phyloP scores from a whole-genome alignment of 1,140 invertebrate genomes.

The Macrobrachium rosenbergii region DNA sequence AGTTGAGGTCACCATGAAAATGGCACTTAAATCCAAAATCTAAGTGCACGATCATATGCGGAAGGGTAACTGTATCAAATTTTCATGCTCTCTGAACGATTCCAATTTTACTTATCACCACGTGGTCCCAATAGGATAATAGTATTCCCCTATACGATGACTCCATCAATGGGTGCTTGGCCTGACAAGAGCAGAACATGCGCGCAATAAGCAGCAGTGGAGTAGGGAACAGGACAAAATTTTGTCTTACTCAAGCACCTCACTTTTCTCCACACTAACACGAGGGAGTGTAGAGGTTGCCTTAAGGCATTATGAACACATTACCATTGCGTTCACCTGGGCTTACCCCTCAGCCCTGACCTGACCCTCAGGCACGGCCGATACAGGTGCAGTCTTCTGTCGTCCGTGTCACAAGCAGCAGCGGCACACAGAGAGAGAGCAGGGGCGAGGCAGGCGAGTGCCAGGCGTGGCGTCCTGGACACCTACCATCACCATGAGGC shows the following conservation, averaged over 20 bases:
- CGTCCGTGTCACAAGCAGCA: slow-evolving; percentile 57
- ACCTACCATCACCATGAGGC: slow-evolving; percentile 45
- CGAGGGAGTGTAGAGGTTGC: slow-evolving; percentile 61
- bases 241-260: slow-evolving; percentile 65
- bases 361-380: slow-evolving; percentile 57
- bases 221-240: slow-evolving; percentile 62
- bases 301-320: slow-evolving; percentile 65
- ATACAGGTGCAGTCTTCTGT: slow-evolving; percentile 60
- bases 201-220: slow-evolving; percentile 64
- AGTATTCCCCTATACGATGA: slow-evolving; percentile 63
- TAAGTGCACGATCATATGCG: slow-evolving; percentile 66
- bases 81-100: slow-evolving; percentile 62
- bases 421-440: slow-evolving; percentile 42
- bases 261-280: slow-evolving; percentile 63
- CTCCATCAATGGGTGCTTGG: slow-evolving; percentile 63
- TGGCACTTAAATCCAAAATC: slow-evolving; percentile 66
- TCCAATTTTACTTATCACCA: slow-evolving; percentile 65
- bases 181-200: slow-evolving; percentile 63
- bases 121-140: slow-evolving; percentile 67
- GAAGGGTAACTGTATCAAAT: slow-evolving; percentile 67
- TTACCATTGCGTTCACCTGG: slow-evolving; percentile 63
- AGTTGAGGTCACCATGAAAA: slow-evolving; percentile 67
- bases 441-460: slow-evolving; percentile 32
- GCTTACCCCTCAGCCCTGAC: slow-evolving; percentile 62
- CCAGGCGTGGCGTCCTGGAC: slow-evolving; percentile 36